Conservation (phyloP, 2,888 invertebrate species). For the Sminthurinus aureus region DNA sequence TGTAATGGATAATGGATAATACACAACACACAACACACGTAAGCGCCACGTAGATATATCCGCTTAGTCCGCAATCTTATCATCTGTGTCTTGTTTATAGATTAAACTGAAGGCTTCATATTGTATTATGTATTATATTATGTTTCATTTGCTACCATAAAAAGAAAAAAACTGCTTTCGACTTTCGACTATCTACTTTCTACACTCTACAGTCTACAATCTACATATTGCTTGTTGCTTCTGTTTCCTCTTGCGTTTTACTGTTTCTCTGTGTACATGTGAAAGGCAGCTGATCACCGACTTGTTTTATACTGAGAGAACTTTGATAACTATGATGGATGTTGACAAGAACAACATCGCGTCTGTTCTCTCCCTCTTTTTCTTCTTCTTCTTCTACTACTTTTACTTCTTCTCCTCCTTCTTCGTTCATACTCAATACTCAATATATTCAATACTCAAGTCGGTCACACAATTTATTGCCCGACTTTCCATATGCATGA, state of each 20-base stretch:
- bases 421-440: background rate
- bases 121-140: too few species aligned
- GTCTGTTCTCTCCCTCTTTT: background rate
- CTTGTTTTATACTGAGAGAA: background rate
- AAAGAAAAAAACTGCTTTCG: too few species aligned
- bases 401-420: background rate
- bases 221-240: too few species aligned
- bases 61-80: conserved; percentile 28
- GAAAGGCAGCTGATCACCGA: conserved; percentile 27
- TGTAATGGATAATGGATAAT: background rate
- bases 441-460: background rate
- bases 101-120: background rate
- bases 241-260: too few species aligned
- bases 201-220: too few species aligned
- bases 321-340: conserved; percentile 28
- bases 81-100: conserved; percentile 23
- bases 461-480: conserved; percentile 22
- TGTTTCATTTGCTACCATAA: too few species aligned
- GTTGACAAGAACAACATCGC: conserved; percentile 12
- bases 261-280: background rate
- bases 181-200: too few species aligned
- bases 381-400: background rate
- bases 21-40: too few species aligned
- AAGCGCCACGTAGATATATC: background rate
- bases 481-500: background rate